Conservation (phyloP, 2,113 vertebrate species). For the Coptodon bakossiorum region DNA sequence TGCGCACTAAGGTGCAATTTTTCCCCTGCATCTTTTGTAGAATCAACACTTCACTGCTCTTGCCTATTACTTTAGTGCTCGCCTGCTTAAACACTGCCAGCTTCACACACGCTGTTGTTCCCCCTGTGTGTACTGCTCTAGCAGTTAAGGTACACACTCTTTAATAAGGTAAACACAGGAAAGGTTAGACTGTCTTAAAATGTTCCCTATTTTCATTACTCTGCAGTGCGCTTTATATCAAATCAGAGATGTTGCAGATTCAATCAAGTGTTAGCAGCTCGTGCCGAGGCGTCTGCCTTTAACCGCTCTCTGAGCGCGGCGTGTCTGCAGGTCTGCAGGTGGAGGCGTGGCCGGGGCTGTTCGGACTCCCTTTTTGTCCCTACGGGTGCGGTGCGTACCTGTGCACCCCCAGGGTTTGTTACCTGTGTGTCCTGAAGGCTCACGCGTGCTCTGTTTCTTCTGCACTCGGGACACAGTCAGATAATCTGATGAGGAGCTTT, state of each 20-base stretch:
- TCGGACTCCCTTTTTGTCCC: not conserved
- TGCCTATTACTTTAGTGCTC: slow-evolving; percentile 94
- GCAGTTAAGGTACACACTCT: slow-evolving; percentile 62
- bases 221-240: slow-evolving; percentile 36
- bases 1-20: slow-evolving; percentile 37
- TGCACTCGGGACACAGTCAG: not conserved
- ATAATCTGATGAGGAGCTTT: not conserved
- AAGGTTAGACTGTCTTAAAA: slow-evolving; percentile 66
- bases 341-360: not conserved
- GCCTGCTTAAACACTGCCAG: slow-evolving; percentile 84
- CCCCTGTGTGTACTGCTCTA: slow-evolving; percentile 44
- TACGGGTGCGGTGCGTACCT: not conserved
- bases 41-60: slow-evolving; percentile 98
- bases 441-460: not conserved
- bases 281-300: not conserved
- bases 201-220: slow-evolving; percentile 49
- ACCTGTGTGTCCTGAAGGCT: not conserved
- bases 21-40: slow-evolving; percentile 91
- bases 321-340: not conserved
- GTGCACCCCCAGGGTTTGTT: not conserved
- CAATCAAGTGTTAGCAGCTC: slow-evolving; percentile 23
- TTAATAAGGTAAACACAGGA: slow-evolving; percentile 70
- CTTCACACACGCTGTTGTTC: slow-evolving; percentile 48
- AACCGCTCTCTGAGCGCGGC: not conserved
- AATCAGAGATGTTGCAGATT: slow-evolving; percentile 35